Evolutionary conservation across 2,888 invertebrate genomes (phyloP).

Genomic region (Parascotia fuliginaria): DNA sequence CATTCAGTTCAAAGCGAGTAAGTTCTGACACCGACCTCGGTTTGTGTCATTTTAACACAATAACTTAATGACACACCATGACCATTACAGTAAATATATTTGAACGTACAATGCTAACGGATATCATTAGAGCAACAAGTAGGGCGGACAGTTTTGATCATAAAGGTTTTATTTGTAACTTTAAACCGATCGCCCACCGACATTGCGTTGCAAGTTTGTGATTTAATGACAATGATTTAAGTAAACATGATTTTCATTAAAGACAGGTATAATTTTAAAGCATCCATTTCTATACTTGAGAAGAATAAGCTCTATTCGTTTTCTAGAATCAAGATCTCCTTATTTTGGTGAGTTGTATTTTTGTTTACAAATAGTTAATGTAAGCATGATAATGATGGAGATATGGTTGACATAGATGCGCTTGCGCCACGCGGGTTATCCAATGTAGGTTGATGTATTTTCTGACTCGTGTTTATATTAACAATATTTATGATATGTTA

Average conservation of each 20-base stretch:
- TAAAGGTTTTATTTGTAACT: slow-evolving; percentile 29
- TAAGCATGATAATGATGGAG: slow-evolving; percentile 16
- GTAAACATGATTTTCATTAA: no score
- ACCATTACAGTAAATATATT: slow-evolving; percentile 31
- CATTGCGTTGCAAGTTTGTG: not conserved
- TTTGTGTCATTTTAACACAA: slow-evolving; percentile 18
- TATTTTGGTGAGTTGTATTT: no score
- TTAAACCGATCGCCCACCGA: not conserved
- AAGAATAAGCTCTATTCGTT: no score
- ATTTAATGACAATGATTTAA: no score
- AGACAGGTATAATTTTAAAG: no score
- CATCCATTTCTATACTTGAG: no score
- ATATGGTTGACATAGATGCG: slow-evolving; percentile 30
- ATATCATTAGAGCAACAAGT: slow-evolving; percentile 41
- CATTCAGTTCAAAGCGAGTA: not conserved
- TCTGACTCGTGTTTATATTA: slow-evolving; percentile 20
- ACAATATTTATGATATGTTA: slow-evolving; percentile 6
- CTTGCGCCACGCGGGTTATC: slow-evolving; percentile 28
- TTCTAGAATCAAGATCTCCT: no score
- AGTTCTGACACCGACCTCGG: slow-evolving; percentile 18
- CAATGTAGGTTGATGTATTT: slow-evolving; percentile 26
- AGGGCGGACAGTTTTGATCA: slow-evolving; percentile 32
- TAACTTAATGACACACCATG: slow-evolving; percentile 23
- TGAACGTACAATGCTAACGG: slow-evolving; percentile 37
- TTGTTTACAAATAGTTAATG: not conserved